Conservation (phyloP, 2,797 vertebrate species). For the Agapornis canus region DNA sequence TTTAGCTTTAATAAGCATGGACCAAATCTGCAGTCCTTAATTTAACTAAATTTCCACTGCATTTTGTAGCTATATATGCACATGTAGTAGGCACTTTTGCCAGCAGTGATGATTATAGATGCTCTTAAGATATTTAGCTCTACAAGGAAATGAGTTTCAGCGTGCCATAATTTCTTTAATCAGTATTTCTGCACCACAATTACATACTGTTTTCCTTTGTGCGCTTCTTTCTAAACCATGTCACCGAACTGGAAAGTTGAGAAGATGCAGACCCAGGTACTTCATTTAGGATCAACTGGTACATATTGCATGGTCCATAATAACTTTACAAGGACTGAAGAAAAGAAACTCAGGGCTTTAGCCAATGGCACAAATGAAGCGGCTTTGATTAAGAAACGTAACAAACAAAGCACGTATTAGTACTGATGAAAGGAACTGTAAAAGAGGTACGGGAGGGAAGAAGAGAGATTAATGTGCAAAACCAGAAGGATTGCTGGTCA, state of each 20-base stretch:
- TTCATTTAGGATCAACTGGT: not conserved
- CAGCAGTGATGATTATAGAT: not conserved
- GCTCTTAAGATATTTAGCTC: not conserved
- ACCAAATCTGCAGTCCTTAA: not conserved
- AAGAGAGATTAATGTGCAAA: conserved; percentile 65
- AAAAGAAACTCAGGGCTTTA: conserved; percentile 32
- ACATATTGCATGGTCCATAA: conserved; percentile 35
- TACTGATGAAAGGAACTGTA: conserved; percentile 55
- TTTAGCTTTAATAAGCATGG: not conserved
- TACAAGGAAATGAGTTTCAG: not conserved
- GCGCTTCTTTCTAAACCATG: not conserved
- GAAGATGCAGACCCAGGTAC: not conserved
- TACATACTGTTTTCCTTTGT: not conserved
- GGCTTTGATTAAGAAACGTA: conserved; percentile 30
- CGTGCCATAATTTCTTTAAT: not conserved
- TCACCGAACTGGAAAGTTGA: not conserved
- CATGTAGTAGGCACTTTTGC: not conserved
- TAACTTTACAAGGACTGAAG: conserved; percentile 21
- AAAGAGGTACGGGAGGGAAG: conserved; percentile 27
- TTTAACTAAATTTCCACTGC: not conserved
- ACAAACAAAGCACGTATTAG: conserved; percentile 57
- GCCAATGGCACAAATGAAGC: conserved; percentile 47
- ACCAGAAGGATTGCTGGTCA: conserved; percentile 74
- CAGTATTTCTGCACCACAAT: not conserved
- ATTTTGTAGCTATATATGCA: not conserved